Evolutionary conservation across 1,140 invertebrate genomes (phyloP).

Genomic region (Temnothorax nylanderi): DNA sequence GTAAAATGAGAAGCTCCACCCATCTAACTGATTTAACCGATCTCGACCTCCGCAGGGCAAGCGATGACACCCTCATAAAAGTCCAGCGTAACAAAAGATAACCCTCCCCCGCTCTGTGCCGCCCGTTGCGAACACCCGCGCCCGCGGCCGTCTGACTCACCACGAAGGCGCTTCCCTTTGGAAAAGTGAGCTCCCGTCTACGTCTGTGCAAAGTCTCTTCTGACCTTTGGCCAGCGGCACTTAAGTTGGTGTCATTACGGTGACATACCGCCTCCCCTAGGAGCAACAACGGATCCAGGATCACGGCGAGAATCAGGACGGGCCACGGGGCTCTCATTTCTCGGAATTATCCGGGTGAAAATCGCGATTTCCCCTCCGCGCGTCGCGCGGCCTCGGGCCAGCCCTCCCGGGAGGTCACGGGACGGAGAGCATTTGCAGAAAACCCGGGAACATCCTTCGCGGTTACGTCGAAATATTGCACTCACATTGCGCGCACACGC

Average conservation of each 20-base stretch:
- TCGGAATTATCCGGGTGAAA: constrained; percentile 56
- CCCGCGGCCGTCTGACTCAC: constrained; percentile 81
- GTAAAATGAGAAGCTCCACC: not conserved
- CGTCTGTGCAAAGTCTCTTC: constrained; percentile 78
- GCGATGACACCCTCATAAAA: constrained; percentile 16
- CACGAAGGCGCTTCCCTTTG: constrained; percentile 86
- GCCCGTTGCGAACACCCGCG: not conserved
- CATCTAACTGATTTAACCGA: constrained; percentile 15
- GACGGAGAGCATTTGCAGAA: constrained; percentile 43
- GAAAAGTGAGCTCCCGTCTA: constrained; percentile 86
- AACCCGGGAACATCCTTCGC: constrained; percentile 63
- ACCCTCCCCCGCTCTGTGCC: not conserved
- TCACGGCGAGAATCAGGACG: constrained; percentile 65
- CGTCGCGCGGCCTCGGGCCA: not conserved
- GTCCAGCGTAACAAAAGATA: constrained; percentile 21
- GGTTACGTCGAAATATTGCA: constrained; percentile 55
- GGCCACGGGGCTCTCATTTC: constrained; percentile 70
- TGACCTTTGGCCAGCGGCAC: constrained; percentile 54
- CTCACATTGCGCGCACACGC: constrained; percentile 27
- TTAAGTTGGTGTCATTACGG: constrained; percentile 64
- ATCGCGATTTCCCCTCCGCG: constrained; percentile 49
- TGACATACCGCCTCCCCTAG: constrained; percentile 65
- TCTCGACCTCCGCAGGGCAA: not conserved
- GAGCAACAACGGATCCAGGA: constrained; percentile 57
- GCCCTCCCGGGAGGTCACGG: constrained; percentile 56